Conservation (phyloP, 2,797 vertebrate species). For the Intellagama lesueurii region DNA sequence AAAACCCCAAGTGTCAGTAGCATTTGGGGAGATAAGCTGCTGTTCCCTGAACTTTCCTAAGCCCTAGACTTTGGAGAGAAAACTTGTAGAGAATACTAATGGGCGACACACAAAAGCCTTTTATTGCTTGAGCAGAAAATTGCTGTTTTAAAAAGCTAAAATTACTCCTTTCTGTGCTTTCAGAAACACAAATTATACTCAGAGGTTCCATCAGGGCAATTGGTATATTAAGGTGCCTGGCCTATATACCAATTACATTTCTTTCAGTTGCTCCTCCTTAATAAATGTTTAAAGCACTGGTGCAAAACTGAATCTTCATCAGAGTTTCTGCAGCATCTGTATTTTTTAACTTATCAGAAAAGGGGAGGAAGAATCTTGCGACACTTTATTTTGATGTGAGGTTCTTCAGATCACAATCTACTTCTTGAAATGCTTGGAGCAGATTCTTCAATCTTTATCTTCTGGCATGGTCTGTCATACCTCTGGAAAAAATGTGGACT, state of each 20-base stretch:
- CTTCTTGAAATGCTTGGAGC: too few species aligned
- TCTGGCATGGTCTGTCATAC: too few species aligned
- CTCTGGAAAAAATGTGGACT: too few species aligned
- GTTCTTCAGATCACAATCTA: too few species aligned
- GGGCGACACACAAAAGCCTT: constrained; percentile 4
- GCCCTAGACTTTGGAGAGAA: neutral
- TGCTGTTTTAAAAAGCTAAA: constrained; percentile 13
- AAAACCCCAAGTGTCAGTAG: neutral
- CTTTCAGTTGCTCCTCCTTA: neutral
- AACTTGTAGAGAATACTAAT: fast-evolving
- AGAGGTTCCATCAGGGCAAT: neutral
- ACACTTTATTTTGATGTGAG: too few species aligned
- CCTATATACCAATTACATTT: neutral
- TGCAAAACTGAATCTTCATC: neutral
- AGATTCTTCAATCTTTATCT: too few species aligned
- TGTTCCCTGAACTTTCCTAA: constrained; percentile 31
- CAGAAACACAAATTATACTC: neutral
- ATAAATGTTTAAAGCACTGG: neutral
- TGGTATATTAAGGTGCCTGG: neutral
- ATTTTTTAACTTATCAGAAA: neutral
- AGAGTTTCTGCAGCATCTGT: neutral
- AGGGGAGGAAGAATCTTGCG: too few species aligned
- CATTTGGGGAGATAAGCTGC: constrained; percentile 45
- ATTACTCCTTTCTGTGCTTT: neutral
- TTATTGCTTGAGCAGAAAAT: constrained; percentile 16